A percentile compares a stretch with the other conserved stretches of the same genome.
phyloP scores from a whole-genome alignment of 2,797 vertebrate species.

The Myoxocephalus aenaeus region DNA sequence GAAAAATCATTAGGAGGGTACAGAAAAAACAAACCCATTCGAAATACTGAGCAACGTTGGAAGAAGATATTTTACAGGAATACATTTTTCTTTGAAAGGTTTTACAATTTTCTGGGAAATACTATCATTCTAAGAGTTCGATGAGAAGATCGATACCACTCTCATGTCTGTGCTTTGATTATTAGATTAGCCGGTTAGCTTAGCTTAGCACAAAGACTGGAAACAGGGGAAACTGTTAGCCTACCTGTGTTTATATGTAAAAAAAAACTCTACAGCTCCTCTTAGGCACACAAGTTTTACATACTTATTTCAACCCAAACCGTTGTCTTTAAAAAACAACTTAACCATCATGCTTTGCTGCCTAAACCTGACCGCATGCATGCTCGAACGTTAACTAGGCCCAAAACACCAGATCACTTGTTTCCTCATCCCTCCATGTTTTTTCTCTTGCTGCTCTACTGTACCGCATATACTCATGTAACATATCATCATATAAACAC shows the following conservation, averaged over 20 bases:
- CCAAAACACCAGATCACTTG: background rate
- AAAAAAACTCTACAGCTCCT: background rate
- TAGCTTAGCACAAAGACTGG: background rate
- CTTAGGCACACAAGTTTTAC: no score
- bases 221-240: background rate
- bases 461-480: constrained; percentile 2
- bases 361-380: no score
- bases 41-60: background rate
- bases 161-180: background rate
- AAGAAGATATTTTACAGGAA: background rate
- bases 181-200: background rate
- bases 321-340: no score
- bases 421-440: background rate
- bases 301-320: no score
- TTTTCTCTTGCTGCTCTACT: background rate
- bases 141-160: background rate
- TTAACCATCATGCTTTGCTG: no score
- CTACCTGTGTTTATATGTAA: background rate
- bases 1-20: background rate
- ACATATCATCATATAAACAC: constrained; percentile 32
- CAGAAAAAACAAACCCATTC: background rate
- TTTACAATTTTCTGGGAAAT: background rate
- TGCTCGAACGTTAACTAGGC: no score
- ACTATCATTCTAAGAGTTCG: background rate
- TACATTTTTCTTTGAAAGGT: background rate